phyloP scores from a whole-genome alignment of 2,797 vertebrate genomes.

The Anableps anableps region DNA sequence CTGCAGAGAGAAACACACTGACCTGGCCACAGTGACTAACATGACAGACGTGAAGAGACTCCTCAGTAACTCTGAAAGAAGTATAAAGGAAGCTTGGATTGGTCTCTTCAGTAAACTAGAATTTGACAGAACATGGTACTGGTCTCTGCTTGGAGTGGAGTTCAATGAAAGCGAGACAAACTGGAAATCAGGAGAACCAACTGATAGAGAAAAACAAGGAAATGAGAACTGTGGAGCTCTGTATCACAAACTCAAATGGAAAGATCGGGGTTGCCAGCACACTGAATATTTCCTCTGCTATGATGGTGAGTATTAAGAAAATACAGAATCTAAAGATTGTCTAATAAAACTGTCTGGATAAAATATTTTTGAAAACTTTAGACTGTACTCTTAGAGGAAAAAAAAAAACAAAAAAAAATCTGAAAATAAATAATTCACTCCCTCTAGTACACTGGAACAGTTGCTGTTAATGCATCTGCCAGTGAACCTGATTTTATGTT shows the following conservation, averaged over 20 bases:
- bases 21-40: slow-evolving; percentile 6
- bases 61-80: background rate
- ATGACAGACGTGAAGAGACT: background rate
- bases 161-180: background rate
- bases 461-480: too few species aligned
- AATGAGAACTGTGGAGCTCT: background rate
- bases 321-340: background rate
- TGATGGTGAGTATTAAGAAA: background rate
- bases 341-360: too few species aligned
- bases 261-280: background rate
- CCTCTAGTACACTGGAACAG: too few species aligned
- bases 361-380: too few species aligned
- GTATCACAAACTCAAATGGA: background rate
- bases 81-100: background rate
- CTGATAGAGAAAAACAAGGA: background rate
- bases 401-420: too few species aligned
- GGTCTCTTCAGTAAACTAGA: background rate
- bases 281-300: background rate
- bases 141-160: background rate
- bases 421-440: too few species aligned
- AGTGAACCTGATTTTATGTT: too few species aligned
- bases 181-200: background rate
- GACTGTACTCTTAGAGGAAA: too few species aligned
- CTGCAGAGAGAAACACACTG: slow-evolving; percentile 6
- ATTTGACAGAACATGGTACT: background rate